Percentiles rank a stretch among this genome's conserved stretches.
Evolutionary conservation across 2,888 invertebrate genomes (phyloP).

Genomic region (Hofmannophila pseudospretella): DNA sequence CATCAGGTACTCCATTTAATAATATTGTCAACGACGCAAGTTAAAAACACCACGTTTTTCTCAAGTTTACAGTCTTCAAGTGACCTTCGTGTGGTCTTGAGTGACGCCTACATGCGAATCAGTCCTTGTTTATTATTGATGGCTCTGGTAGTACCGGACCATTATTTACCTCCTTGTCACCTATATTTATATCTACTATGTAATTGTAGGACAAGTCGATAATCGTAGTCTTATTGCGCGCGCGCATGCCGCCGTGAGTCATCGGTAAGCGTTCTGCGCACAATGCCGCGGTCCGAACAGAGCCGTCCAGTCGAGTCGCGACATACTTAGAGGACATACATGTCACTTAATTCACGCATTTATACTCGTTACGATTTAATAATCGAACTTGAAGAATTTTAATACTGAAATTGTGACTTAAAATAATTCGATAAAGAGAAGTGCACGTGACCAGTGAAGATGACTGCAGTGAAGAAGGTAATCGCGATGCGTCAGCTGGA

Average conservation of each 20-base stretch:
- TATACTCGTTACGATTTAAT: constrained; percentile 36
- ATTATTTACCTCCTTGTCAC: constrained; percentile 70
- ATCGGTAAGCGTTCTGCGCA: constrained; percentile 66
- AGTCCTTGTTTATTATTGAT: constrained; percentile 61
- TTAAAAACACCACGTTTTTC: constrained; percentile 7
- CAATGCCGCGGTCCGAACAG: constrained; percentile 69
- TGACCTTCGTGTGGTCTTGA: constrained; percentile 57
- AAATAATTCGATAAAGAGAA: constrained; percentile 24
- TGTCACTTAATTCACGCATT: constrained; percentile 53
- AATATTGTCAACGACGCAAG: background rate
- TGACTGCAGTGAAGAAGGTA: constrained; percentile 79
- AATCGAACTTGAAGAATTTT: constrained; percentile 21
- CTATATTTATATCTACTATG: constrained; percentile 56
- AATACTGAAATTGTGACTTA: constrained; percentile 38
- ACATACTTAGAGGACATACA: constrained; percentile 73
- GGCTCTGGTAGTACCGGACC: constrained; percentile 38
- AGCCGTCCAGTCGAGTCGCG: constrained; percentile 68
- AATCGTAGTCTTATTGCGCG: constrained; percentile 62
- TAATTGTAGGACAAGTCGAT: constrained; percentile 64
- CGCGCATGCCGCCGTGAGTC: constrained; percentile 69
- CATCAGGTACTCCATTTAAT: constrained; percentile 4
- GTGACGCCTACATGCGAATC: constrained; percentile 42
- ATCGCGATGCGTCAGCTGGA: constrained; percentile 84
- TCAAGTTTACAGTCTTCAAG: constrained; percentile 10
- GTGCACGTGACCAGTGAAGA: constrained; percentile 37